Evolutionary conservation across 2,888 invertebrate genomes (phyloP).

Genomic region (Drosophila merina): DNA sequence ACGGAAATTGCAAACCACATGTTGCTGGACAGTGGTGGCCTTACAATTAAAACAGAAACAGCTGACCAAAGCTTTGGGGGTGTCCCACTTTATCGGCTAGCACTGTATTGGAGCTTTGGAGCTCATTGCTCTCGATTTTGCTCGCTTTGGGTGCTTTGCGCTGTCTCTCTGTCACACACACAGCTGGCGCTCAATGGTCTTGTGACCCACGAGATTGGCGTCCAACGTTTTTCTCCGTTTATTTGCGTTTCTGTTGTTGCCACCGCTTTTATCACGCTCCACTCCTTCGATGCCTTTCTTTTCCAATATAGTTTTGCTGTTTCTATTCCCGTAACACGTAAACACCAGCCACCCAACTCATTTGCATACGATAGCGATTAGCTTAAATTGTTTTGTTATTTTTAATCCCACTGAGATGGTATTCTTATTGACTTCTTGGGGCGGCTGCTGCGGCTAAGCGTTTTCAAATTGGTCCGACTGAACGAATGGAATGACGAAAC

Average conservation of each 20-base stretch:
- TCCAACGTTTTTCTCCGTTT: constrained; percentile 41
- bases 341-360: constrained; percentile 43
- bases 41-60: not conserved
- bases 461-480: not conserved
- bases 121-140: constrained; percentile 39
- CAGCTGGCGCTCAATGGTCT: constrained; percentile 56
- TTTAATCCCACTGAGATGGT: not conserved
- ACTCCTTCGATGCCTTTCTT: constrained; percentile 51
- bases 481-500: not conserved
- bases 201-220: constrained; percentile 65
- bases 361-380: constrained; percentile 26
- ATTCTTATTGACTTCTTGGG: not conserved
- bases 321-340: constrained; percentile 46
- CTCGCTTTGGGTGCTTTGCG: constrained; percentile 24
- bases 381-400: not conserved
- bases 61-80: constrained; percentile 35
- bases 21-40: constrained; percentile 40
- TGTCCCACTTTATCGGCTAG: constrained; percentile 25
- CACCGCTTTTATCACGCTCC: constrained; percentile 71
- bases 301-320: constrained; percentile 51
- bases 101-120: constrained; percentile 60
- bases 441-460: not conserved
- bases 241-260: constrained; percentile 61
- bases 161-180: constrained; percentile 28
- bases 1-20: constrained; percentile 81